These are phyloP conservation scores for Leptinotarsa haldemani DNA, from an alignment of 2,888 invertebrate species.

Conservation along the genomic window DNA sequence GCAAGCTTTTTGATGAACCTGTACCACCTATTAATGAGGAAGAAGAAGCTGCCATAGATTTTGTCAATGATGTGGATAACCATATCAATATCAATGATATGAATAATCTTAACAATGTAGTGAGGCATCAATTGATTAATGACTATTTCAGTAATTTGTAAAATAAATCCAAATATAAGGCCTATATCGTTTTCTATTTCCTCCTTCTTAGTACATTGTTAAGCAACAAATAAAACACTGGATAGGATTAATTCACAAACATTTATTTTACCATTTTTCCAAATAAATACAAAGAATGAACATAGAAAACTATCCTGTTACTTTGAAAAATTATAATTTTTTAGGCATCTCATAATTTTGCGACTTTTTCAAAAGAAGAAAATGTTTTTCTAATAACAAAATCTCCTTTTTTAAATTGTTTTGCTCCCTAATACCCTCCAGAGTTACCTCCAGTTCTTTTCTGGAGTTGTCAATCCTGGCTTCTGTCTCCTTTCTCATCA, in stretches of 20 bases:
- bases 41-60: conserved; percentile 21
- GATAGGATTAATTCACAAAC: background rate
- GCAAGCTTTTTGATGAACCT: conserved; percentile 8
- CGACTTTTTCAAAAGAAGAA: conserved; percentile 6
- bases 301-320: conserved; percentile 3
- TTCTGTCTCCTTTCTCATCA: background rate
- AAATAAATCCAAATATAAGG: background rate
- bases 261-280: background rate
- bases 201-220: background rate
- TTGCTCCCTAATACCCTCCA: background rate
- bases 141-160: background rate
- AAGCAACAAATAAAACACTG: background rate
- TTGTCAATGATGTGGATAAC: background rate
- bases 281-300: background rate
- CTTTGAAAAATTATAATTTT: background rate
- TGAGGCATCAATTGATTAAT: conserved; percentile 1
- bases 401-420: conserved; percentile 15
- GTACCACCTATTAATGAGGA: conserved; percentile 14
- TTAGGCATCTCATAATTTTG: background rate
- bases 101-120: background rate
- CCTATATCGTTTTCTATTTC: background rate
- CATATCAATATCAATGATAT: background rate
- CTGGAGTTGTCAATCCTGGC: background rate
- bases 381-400: conserved; percentile 14
- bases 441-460: background rate